Conservation (phyloP, 2,797 vertebrate genomes). For the Gambusia yucatana region DNA sequence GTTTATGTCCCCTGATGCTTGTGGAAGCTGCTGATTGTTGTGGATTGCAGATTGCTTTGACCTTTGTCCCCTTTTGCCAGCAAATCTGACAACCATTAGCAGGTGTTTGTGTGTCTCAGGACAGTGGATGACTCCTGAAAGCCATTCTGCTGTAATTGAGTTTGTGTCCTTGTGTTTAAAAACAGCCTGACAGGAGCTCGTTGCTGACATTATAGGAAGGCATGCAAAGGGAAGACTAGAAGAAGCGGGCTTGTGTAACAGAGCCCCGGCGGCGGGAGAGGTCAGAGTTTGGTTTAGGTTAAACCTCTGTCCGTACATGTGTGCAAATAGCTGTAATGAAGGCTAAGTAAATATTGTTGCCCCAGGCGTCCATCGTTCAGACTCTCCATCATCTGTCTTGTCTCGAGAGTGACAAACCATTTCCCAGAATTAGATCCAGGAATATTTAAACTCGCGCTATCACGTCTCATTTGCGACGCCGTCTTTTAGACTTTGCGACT, state of each 20-base stretch:
- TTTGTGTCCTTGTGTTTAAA: constrained; percentile 82
- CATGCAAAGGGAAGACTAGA: constrained; percentile 68
- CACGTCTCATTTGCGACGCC: constrained; percentile 19
- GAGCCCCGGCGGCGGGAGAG: constrained; percentile 59
- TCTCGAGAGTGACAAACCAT: constrained; percentile 79
- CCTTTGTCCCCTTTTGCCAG: constrained; percentile 70
- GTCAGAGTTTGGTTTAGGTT: constrained; percentile 70
- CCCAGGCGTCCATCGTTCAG: constrained; percentile 44
- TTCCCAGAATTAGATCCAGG: constrained; percentile 78
- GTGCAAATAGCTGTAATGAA: constrained; percentile 63
- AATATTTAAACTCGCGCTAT: constrained; percentile 36
- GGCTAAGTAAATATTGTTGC: constrained; percentile 77
- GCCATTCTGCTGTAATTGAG: constrained; percentile 81
- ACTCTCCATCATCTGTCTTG: constrained; percentile 66
- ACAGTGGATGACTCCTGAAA: constrained; percentile 67
- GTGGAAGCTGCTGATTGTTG: constrained; percentile 77
- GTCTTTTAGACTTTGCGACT: constrained; percentile 15
- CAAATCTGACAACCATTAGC: constrained; percentile 76
- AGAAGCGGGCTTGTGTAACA: constrained; percentile 60
- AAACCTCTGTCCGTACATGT: constrained; percentile 45
- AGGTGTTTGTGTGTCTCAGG: constrained; percentile 68
- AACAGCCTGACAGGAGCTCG: constrained; percentile 77
- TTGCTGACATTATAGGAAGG: constrained; percentile 76
- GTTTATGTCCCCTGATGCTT: constrained; percentile 61
- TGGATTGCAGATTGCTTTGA: constrained; percentile 80